Evolutionary conservation across 2,113 vertebrate species (phyloP).

Genomic region (Turdus rufiventris): DNA sequence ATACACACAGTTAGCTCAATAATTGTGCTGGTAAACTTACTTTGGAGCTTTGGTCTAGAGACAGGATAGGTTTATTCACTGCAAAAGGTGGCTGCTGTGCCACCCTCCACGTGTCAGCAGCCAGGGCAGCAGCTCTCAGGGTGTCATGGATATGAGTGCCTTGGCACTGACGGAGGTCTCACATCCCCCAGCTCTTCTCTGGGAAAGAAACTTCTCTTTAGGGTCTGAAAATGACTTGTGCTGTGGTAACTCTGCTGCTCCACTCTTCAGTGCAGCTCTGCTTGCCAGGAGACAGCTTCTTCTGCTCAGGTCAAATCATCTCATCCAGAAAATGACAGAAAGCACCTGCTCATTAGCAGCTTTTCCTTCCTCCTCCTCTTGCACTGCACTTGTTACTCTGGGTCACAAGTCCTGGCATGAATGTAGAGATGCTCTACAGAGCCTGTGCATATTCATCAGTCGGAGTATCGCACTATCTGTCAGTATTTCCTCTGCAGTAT

Average conservation of each 20-base stretch:
- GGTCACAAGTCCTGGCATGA: background rate
- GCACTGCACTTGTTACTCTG: background rate
- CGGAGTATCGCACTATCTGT: background rate
- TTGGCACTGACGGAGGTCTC: background rate
- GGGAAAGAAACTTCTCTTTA: background rate
- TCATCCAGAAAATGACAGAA: background rate
- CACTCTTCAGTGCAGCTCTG: background rate
- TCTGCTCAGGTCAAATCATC: background rate
- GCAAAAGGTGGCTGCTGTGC: background rate
- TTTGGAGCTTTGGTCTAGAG: background rate
- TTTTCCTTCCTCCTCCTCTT: background rate
- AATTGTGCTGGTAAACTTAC: background rate
- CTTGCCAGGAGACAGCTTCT: background rate
- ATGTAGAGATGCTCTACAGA: background rate
- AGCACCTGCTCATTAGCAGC: background rate
- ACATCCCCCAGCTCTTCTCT: background rate
- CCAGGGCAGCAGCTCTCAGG: background rate
- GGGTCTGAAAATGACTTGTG: background rate
- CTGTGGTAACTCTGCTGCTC: background rate
- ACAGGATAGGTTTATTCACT: background rate
- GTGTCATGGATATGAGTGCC: background rate
- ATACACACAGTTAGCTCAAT: background rate
- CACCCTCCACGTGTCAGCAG: background rate
- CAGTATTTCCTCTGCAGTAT: background rate
- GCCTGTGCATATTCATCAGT: background rate